Conservation (phyloP, 35 echinoderm and acorn worm species). For the Ophioderma brevispina region DNA sequence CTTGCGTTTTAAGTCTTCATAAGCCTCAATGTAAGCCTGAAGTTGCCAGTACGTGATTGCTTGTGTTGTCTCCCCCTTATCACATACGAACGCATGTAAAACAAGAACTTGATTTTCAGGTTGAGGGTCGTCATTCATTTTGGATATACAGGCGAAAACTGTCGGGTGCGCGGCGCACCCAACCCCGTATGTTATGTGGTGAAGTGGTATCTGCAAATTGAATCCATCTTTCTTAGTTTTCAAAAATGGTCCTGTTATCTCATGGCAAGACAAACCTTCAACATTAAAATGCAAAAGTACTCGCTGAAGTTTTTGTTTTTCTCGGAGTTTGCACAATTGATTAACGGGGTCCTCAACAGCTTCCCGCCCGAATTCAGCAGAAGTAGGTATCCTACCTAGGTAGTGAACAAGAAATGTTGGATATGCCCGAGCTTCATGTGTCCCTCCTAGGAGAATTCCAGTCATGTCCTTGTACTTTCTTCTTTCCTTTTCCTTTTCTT, state of each 20-base stretch:
- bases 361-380: slow-evolving; percentile 71
- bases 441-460: slow-evolving; percentile 40
- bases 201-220: slow-evolving; percentile 70
- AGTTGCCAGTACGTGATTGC: slow-evolving; percentile 95
- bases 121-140: slow-evolving; percentile 65
- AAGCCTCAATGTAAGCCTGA: slow-evolving; percentile 97
- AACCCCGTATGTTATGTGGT: slow-evolving; percentile 94
- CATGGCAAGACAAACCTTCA: slow-evolving; percentile 75
- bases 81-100: slow-evolving; percentile 90
- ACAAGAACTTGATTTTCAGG: slow-evolving; percentile 69
- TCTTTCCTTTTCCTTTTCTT: slow-evolving; percentile 60
- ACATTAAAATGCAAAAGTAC: slow-evolving; percentile 74
- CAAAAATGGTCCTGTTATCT: slow-evolving; percentile 68
- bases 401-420: slow-evolving; percentile 87
- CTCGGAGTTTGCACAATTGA: slow-evolving; percentile 86
- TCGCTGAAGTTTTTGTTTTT: slow-evolving; percentile 87
- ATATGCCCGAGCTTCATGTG: slow-evolving; percentile 43
- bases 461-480: slow-evolving; percentile 83
- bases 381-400: slow-evolving; percentile 84
- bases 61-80: slow-evolving; percentile 73
- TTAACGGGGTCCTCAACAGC: slow-evolving; percentile 90
- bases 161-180: slow-evolving; percentile 70
- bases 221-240: slow-evolving; percentile 88
- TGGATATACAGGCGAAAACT: slow-evolving; percentile 85
- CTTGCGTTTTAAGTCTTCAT: slow-evolving; percentile 93